phyloP scores from a whole-genome alignment of 2,113 vertebrate genomes.

The Cettia cetti region DNA sequence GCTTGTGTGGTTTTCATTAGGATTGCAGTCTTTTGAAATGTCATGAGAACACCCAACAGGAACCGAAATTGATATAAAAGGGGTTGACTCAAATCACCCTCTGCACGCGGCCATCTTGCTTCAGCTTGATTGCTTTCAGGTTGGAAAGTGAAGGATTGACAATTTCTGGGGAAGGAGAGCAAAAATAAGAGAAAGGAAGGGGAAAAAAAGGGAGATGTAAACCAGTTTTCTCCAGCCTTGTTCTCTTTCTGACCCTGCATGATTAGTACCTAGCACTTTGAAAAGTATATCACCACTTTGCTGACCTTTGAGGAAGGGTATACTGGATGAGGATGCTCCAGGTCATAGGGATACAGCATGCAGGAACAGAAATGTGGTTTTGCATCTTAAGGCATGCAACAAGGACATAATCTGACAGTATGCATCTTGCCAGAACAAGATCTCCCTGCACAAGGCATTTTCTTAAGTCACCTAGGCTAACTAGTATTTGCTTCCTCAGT shows the following conservation, averaged over 20 bases:
- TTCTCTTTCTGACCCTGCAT: background rate
- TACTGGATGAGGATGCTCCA: background rate
- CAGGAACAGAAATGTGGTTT: background rate
- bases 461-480: background rate
- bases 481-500: background rate
- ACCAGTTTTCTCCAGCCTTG: background rate
- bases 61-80: constrained; percentile 65
- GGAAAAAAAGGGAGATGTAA: background rate
- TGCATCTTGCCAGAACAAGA: background rate
- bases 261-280: background rate
- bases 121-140: background rate
- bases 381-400: background rate
- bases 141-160: background rate
- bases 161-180: background rate
- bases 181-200: background rate
- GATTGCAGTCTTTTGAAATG: constrained; percentile 75
- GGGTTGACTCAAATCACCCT: constrained; percentile 17
- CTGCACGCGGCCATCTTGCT: background rate
- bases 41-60: constrained; percentile 64
- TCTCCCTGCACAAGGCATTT: background rate
- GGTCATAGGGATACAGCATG: background rate
- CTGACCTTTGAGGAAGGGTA: background rate
- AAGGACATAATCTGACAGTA: background rate
- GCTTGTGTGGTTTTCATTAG: constrained; percentile 79
- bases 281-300: background rate